A percentile compares a stretch with the other conserved stretches of the same genome.
Conservation (phyloP, 2,888 invertebrate species). For the Liopterus haemorrhoidalis region DNA sequence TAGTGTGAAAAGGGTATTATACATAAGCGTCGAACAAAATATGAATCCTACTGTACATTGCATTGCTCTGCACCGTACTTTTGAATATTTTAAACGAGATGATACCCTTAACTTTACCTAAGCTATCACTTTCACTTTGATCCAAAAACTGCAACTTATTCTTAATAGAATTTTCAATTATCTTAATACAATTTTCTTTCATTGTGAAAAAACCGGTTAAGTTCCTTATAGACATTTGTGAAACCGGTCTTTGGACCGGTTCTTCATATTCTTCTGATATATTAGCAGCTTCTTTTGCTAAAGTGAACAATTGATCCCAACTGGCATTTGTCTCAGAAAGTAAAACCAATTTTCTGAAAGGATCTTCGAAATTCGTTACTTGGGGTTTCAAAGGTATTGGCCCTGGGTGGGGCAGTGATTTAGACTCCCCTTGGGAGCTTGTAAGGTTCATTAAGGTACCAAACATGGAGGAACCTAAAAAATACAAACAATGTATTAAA, state of each 20-base stretch:
- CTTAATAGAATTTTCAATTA: conserved; percentile 41
- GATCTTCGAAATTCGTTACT: conserved; percentile 46
- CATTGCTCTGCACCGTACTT: too few species aligned
- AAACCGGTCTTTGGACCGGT: conserved; percentile 29
- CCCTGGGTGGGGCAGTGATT: conserved; percentile 19
- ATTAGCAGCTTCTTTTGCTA: conserved; percentile 60
- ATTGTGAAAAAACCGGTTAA: conserved; percentile 44
- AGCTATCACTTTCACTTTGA: conserved; percentile 61
- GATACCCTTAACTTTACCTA: conserved; percentile 46
- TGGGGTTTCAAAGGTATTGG: conserved; percentile 13
- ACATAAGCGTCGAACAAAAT: too few species aligned
- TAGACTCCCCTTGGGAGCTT: conserved; percentile 36
- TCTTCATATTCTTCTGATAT: conserved; percentile 52
- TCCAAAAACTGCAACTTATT: conserved; percentile 46
- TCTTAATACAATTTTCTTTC: conserved; percentile 42
- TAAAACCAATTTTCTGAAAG: conserved; percentile 57
- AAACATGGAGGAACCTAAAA: conserved; percentile 34
- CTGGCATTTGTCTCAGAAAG: conserved; percentile 47
- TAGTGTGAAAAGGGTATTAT: too few species aligned
- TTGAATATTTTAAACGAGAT: too few species aligned
- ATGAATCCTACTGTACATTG: not conserved
- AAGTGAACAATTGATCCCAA: conserved; percentile 48
- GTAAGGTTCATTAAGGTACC: conserved; percentile 40
- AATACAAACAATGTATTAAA: too few species aligned
- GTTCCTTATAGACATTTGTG: conserved; percentile 35